Evolutionary conservation across 2,113 vertebrate species (phyloP).

Genomic region (Apus apus): DNA sequence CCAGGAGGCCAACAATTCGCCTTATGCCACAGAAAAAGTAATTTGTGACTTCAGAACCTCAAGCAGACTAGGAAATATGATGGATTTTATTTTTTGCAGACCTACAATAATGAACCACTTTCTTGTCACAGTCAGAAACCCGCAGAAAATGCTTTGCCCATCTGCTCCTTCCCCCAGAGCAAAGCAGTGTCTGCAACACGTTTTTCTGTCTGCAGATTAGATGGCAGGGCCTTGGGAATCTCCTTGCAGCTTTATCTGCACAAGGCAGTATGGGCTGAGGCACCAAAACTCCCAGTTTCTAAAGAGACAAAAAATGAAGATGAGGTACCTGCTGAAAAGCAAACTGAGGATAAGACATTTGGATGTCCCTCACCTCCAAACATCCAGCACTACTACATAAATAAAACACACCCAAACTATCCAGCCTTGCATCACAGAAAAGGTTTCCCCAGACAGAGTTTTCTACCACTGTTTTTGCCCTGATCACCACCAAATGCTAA

Average conservation of each 20-base stretch:
- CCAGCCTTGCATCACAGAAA: rapidly evolving
- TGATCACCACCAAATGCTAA: not conserved
- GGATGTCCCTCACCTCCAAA: not conserved
- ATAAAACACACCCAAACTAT: not conserved
- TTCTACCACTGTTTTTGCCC: not conserved
- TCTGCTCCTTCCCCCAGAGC: not conserved
- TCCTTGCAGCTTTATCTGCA: rapidly evolving
- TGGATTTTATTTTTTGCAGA: not conserved
- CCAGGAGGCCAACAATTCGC: not conserved
- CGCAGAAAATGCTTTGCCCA: not conserved
- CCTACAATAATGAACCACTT: not conserved
- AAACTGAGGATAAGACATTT: rapidly evolving
- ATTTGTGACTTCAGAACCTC: not conserved
- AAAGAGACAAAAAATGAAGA: not conserved
- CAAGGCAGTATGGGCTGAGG: rapidly evolving
- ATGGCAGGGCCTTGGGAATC: not conserved
- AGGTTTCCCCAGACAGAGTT: not conserved
- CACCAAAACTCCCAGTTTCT: not conserved
- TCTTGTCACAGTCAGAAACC: not conserved
- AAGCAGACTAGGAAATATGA: not conserved
- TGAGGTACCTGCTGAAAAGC: not conserved
- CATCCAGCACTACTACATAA: not conserved
- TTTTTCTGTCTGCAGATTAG: not conserved
- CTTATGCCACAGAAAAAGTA: not conserved
- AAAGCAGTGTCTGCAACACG: too few relatives aligned